phyloP scores from a whole-genome alignment of 2,888 invertebrate genomes.

The Ectobius pallidus region DNA sequence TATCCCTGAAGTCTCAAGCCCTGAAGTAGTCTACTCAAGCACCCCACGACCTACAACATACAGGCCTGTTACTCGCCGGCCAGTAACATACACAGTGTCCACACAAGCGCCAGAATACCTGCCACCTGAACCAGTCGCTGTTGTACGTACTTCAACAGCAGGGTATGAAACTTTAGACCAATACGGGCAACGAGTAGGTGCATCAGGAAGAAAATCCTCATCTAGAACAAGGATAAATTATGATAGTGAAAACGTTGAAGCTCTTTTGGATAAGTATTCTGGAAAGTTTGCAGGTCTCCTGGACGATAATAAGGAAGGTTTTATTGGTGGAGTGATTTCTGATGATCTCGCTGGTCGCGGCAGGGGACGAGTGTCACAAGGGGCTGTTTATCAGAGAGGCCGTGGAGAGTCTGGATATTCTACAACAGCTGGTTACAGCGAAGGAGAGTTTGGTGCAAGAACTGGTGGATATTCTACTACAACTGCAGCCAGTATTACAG shows the following conservation, averaged over 20 bases:
- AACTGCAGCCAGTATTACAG: background rate
- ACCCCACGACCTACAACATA: background rate
- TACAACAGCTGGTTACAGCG: background rate
- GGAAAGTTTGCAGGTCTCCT: slow-evolving; percentile 38
- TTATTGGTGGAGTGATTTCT: slow-evolving; percentile 38
- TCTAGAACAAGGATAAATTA: background rate
- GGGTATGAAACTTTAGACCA: background rate
- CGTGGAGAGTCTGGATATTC: background rate
- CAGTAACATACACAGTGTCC: background rate
- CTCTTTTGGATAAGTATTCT: slow-evolving; percentile 41
- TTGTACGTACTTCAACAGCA: background rate
- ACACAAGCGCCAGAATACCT: background rate
- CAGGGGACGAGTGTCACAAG: background rate
- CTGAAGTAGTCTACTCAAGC: background rate
- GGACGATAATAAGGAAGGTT: slow-evolving; percentile 39
- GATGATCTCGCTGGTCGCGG: slow-evolving; percentile 27
- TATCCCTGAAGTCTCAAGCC: background rate
- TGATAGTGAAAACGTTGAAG: slow-evolving; percentile 35
- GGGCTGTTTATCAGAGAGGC: background rate
- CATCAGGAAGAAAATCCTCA: background rate
- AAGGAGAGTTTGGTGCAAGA: background rate
- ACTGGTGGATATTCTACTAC: background rate
- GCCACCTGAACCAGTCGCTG: background rate
- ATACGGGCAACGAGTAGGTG: background rate
- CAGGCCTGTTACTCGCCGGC: no score